These are phyloP conservation scores for Dicentrarchus labrax DNA, from an alignment of 2,113 vertebrate genomes.

Conservation along the genomic window DNA sequence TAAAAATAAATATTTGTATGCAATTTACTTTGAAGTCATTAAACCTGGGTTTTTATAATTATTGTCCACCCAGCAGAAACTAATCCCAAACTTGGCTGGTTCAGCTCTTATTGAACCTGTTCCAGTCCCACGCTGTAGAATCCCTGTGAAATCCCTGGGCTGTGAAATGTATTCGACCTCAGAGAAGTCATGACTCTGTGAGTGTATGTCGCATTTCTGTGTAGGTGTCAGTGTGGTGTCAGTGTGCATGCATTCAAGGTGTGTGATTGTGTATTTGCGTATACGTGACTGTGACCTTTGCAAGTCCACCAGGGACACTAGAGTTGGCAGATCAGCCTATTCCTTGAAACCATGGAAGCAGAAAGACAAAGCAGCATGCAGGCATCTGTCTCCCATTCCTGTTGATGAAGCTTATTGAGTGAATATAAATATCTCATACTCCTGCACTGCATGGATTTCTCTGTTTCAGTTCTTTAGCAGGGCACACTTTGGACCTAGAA, in stretches of 20 bases:
- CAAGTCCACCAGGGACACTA: slow-evolving; percentile 32
- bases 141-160: not conserved
- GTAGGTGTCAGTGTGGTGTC: not conserved
- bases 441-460: slow-evolving; percentile 16
- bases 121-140: not conserved
- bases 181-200: not conserved
- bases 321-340: slow-evolving; percentile 27
- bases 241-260: slow-evolving; percentile 26
- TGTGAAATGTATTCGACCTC: slow-evolving; percentile 10
- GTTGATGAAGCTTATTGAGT: slow-evolving; percentile 45
- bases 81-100: slow-evolving; percentile 24
- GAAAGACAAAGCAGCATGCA: slow-evolving; percentile 40
- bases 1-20: not conserved
- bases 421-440: slow-evolving; percentile 39
- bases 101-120: not conserved
- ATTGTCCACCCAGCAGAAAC: slow-evolving; percentile 2
- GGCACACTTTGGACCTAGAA: slow-evolving; percentile 3
- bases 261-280: slow-evolving; percentile 31
- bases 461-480: not conserved
- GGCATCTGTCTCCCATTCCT: slow-evolving; percentile 27
- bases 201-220: not conserved
- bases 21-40: not conserved
- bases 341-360: slow-evolving; percentile 43
- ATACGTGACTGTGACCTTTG: slow-evolving; percentile 67
- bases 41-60: slow-evolving; percentile 13